Base-by-base conservation (phyloP, 2,888 invertebrate species). In the Panorpa germanica region DNA sequence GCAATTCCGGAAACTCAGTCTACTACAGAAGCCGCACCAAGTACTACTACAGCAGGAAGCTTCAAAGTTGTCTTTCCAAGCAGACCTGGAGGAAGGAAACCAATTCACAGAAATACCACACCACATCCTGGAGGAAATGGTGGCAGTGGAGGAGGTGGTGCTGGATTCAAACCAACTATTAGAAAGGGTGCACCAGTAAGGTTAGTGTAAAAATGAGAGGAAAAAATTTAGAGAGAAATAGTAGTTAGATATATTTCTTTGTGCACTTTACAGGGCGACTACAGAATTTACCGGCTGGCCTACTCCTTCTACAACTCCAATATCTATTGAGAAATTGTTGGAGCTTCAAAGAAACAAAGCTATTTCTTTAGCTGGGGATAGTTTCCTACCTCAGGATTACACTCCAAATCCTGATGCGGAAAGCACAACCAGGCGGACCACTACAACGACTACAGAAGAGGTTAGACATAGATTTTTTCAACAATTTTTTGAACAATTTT, bases 201-300 rank as follows among this genome's bases (percentile, higher is more conserved):
- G 70, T 77, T 57, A 45, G 34, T 15, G 14, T 16, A 15, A 6
- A n/a, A 16, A 12, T 9, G n/a, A 20, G 12, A 28, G n/a, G 7
- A 19, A 16, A 25, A 23, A 11, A 28, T 7, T 16, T 11, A 10
- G 28, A n/a, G 12, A 24, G 8, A 13, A 25, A 14, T n/a, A n/a
- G n/a, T n/a, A n/a, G n/a, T n/a, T n/a, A n/a, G n/a, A 26, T 4
- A 32, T 21, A 4, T 25, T 8, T 8, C 12, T 16, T 18, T 9
- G 19, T n/a, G 10, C n/a, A n/a, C n/a, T n/a, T n/a, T n/a, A n/a
- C 44, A 78, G 80, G 53, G 76, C 74, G 13, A 80, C 82, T 6
- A 86, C 85, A 11, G 83, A 82, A 50, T 86, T 86, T 43, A 85
- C 83, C 9, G 86, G 86, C 10, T 86, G 86, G 86, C 83, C 85